Evolutionary conservation across 2,797 vertebrate genomes (phyloP).

Genomic region (Coluber constrictor): DNA sequence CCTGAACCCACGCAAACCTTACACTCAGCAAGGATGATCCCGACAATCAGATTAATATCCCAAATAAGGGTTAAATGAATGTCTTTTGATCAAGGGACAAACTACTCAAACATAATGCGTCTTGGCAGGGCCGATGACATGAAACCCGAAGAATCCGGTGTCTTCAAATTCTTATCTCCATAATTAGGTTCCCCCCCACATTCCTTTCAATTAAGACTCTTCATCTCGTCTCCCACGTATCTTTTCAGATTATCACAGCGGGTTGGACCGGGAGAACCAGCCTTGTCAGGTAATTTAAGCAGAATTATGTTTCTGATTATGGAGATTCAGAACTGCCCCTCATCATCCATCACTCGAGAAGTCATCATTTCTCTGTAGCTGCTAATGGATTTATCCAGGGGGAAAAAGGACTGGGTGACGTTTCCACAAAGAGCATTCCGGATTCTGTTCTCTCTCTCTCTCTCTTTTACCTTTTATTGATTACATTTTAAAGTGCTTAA

Average conservation of each 20-base stretch:
- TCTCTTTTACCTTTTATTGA: too few relatives aligned
- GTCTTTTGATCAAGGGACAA: conserved; percentile 6
- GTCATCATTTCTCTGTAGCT: neutral
- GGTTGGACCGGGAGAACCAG: conserved; percentile 27
- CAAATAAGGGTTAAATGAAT: neutral
- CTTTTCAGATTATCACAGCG: conserved; percentile 9
- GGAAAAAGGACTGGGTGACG: neutral
- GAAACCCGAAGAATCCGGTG: conserved; percentile 54
- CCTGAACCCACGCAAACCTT: fast-evolving
- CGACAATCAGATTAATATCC: neutral
- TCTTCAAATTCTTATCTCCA: conserved; percentile 56
- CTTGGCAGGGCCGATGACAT: conserved; percentile 57
- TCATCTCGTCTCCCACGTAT: neutral
- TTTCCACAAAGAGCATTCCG: neutral
- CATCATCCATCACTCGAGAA: conserved; percentile 4
- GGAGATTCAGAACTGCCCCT: fast-evolving
- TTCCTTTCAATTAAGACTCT: conserved; percentile 54
- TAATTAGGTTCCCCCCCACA: conserved; percentile 52
- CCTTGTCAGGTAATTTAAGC: conserved; percentile 12
- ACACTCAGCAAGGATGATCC: neutral
- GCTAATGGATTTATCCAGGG: neutral
- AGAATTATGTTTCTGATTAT: neutral
- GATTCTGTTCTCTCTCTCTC: neutral
- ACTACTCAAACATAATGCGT: conserved; percentile 55
- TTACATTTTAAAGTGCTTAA: too few relatives aligned